Percentiles rank a stretch among this genome's conserved stretches.
These are phyloP conservation scores for Ptycholaimellus sp. DNA, from an alignment of 2,888 invertebrate species.

Conservation along the genomic window DNA sequence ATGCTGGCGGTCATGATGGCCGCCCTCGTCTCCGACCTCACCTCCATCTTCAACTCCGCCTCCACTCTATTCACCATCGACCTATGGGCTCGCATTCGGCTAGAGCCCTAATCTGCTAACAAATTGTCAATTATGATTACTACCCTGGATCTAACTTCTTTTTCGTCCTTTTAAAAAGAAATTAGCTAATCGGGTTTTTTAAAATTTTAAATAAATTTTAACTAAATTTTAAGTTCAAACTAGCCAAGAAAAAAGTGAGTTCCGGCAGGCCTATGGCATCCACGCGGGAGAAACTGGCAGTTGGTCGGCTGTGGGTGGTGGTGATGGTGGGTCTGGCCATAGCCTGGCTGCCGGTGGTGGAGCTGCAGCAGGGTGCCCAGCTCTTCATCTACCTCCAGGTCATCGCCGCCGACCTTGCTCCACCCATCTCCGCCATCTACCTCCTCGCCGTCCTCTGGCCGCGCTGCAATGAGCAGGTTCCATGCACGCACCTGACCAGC, in stretches of 20 bases:
- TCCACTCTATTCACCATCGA: conserved; percentile 34
- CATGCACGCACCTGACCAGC: no score
- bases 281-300: no score
- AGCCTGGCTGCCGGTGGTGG: conserved; percentile 33
- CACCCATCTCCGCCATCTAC: conserved; percentile 29
- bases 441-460: conserved; percentile 26
- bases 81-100: conserved; percentile 29
- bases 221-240: no score
- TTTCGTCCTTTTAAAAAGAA: no score
- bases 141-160: no score
- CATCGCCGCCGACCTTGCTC: conserved; percentile 27
- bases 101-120: not conserved
- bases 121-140: no score
- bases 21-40: conserved; percentile 34
- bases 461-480: conserved; percentile 27
- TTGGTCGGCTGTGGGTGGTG: conserved; percentile 23
- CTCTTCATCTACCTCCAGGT: conserved; percentile 29
- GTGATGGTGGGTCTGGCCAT: conserved; percentile 21
- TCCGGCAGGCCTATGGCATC: no score
- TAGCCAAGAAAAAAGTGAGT: no score
- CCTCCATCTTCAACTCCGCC: conserved; percentile 35
- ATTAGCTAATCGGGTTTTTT: no score
- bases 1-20: conserved; percentile 36
- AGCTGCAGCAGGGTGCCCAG: conserved; percentile 30
- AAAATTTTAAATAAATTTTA: no score